phyloP scores from a whole-genome alignment of 2,113 vertebrate genomes.

The Ifrita kowaldi region DNA sequence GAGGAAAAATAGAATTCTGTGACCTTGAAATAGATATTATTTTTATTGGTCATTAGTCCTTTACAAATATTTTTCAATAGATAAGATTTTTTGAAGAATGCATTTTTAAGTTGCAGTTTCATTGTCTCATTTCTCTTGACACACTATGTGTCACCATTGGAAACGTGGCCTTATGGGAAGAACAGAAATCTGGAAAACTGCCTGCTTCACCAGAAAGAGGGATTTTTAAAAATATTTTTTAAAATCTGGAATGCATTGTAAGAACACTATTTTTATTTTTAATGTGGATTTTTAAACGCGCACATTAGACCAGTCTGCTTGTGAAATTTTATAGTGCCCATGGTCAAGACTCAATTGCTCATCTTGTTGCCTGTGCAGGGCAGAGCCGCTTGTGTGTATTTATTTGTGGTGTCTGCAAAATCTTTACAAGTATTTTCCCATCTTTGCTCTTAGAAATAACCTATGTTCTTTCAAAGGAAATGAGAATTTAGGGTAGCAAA shows the following conservation, averaged over 20 bases:
- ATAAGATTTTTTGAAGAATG: fast-evolving
- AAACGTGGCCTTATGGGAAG: neutral
- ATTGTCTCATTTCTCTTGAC: neutral
- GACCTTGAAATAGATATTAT: neutral
- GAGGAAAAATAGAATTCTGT: neutral
- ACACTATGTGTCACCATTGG: neutral
- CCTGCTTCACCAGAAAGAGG: neutral
- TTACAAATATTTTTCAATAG: neutral
- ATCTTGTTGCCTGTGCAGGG: fast-evolving
- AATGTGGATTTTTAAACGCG: neutral
- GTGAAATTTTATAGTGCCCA: neutral
- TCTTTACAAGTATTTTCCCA: neutral
- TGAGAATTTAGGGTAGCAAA: neutral
- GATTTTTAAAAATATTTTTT: neutral
- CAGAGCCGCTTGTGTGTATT: fast-evolving
- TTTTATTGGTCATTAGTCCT: neutral
- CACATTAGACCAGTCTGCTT: neutral
- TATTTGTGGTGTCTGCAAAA: neutral
- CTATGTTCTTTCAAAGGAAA: neutral
- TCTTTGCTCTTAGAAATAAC: neutral
- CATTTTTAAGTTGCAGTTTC: neutral
- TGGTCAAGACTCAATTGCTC: fast-evolving
- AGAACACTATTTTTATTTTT: neutral
- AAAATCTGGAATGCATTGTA: neutral
- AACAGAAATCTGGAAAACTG: neutral